Evolutionary conservation across 2,888 invertebrate genomes (phyloP), one percentile per base, ranked within the genome.

Genomic region (Ormyrus rosae): DNA sequence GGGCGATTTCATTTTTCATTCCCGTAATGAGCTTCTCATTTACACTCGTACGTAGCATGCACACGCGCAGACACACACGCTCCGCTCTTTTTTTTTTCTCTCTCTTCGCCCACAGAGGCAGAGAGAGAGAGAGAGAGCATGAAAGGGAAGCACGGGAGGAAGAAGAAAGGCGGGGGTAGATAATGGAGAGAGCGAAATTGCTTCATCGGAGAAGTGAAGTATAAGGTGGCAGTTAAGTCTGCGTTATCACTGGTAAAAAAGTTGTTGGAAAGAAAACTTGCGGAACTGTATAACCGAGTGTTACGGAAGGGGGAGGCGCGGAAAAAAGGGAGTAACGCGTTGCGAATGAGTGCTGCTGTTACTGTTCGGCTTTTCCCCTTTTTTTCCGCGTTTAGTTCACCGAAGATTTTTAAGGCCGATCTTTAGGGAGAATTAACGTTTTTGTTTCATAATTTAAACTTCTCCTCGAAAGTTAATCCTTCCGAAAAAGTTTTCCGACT

Each of bases 221-320:
- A 72, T 78, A 67, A 78, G 67, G 46, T 67, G 53, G 53, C 58
- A 53, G 69, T 64, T 77, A 77, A 77, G 67, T 51, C 53, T 48
- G 60, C 53, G 68, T 68, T 67, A 78, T 72, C 72, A 61, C 67
- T 53, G 56, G 10, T 60, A 61, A 46, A 67, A 78, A 78, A 78
- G 58, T 67, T 78, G 60, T n/a, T 53, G 67, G 48, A 69, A 67
- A 11, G 46, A 74, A 74, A 74, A 56, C 67, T 67, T 58, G 34
- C 55, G 63, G 45, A 72, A 69, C 46, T 67, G 13, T 8, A 45
- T 4, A 51, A 51, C 7, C 61, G 55, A 55, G 65, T 11, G 45
- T 11, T 53, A 5, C 11, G 8, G 2, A 56, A 53, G n/a, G 55
- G 50, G 50, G 58, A 34, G 34, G 34, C 6, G n/a, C 50, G 53